A percentile compares a stretch with the other conserved stretches of the same genome.
phyloP scores from a whole-genome alignment of 2,888 invertebrate species.

The Drosophila borborema region DNA sequence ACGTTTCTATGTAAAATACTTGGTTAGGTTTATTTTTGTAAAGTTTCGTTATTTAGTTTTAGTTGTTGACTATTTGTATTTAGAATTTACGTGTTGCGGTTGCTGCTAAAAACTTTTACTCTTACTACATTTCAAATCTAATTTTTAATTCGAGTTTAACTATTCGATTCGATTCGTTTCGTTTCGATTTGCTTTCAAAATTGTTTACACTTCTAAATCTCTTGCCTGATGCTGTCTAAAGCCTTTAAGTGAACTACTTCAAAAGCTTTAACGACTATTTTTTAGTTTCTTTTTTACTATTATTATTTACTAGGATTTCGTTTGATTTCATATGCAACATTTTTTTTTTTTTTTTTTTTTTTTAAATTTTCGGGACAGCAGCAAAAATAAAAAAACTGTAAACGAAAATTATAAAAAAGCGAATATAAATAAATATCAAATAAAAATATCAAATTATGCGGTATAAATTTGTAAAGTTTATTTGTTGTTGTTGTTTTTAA shows the following conservation, averaged over 20 bases:
- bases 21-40: conserved; percentile 56
- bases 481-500: conserved; percentile 36
- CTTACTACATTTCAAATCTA: conserved; percentile 65
- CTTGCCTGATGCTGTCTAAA: conserved; percentile 23
- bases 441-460: conserved; percentile 30
- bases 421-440: background rate
- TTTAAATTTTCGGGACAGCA: conserved; percentile 15
- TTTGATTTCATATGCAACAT: conserved; percentile 19
- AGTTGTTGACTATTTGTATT: conserved; percentile 62
- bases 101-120: conserved; percentile 68
- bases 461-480: conserved; percentile 66
- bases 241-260: conserved; percentile 10
- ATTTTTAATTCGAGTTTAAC: conserved; percentile 65
- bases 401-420: background rate
- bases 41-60: conserved; percentile 42
- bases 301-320: conserved; percentile 8
- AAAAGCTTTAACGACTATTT: conserved; percentile 1
- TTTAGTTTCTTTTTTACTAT: background rate
- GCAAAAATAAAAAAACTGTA: conserved; percentile 17
- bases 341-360: too few species aligned
- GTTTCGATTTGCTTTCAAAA: conserved; percentile 37
- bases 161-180: conserved; percentile 61
- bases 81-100: conserved; percentile 60
- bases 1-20: conserved; percentile 66
- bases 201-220: conserved; percentile 40